phyloP scores from a whole-genome alignment of 2,797 vertebrate species.

The Trematomus bernacchii region DNA sequence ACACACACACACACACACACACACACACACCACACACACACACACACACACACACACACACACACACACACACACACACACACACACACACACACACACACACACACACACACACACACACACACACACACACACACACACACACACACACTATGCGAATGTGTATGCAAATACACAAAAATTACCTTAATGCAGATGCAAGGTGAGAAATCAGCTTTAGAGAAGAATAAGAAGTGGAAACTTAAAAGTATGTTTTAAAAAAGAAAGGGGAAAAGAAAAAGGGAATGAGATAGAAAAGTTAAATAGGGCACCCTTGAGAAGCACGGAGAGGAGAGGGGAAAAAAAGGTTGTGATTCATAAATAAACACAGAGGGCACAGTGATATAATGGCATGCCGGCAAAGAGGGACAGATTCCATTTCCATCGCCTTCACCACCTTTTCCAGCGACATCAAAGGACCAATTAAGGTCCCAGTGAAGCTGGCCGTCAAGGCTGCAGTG shows the following conservation, averaged over 20 bases:
- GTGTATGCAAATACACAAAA: slow-evolving; percentile 31
- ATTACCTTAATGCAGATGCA: slow-evolving; percentile 11
- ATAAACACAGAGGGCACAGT: slow-evolving; percentile 81
- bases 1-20: slow-evolving; percentile 34
- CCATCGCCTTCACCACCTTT: slow-evolving; percentile 86
- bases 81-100: slow-evolving; percentile 35
- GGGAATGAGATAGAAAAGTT: slow-evolving; percentile 45
- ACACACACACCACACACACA: slow-evolving; percentile 29
- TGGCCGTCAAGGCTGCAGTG: slow-evolving; percentile 90
- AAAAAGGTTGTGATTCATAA: slow-evolving; percentile 67
- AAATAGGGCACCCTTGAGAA: slow-evolving; percentile 52
- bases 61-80: slow-evolving; percentile 17
- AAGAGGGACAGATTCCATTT: slow-evolving; percentile 81
- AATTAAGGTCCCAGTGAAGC: slow-evolving; percentile 96
- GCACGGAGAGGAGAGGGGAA: slow-evolving; percentile 6
- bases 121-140: slow-evolving; percentile 41
- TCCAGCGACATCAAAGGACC: slow-evolving; percentile 95
- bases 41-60: slow-evolving; percentile 32
- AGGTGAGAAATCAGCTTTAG: slow-evolving; percentile 11
- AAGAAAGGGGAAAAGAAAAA: slow-evolving; percentile 34
- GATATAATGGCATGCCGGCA: slow-evolving; percentile 69
- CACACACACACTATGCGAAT: slow-evolving; percentile 46
- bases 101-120: slow-evolving; percentile 24
- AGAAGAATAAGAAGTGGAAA: slow-evolving; percentile 61
- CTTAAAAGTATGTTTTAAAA: slow-evolving; percentile 63